A percentile compares a stretch with the other conserved stretches of the same genome.
phyloP scores from a whole-genome alignment of 2,888 invertebrate species.

The Athrips mouffetella region DNA sequence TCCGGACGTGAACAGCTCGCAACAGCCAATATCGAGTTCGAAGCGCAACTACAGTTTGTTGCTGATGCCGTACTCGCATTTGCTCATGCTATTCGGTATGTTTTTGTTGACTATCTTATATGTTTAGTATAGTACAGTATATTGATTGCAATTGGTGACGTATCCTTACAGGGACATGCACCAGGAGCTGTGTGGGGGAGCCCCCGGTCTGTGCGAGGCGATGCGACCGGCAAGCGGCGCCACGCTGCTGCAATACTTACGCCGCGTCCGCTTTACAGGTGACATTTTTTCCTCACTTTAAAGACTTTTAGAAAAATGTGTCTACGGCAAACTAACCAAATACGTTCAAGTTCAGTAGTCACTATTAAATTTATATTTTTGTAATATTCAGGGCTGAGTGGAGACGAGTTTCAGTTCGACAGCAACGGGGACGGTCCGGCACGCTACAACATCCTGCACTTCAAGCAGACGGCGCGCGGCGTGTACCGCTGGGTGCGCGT shows the following conservation, averaged over 20 bases:
- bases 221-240: conserved; percentile 96
- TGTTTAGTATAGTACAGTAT: too few relatives aligned
- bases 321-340: too few relatives aligned
- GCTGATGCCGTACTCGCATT: conserved; percentile 97
- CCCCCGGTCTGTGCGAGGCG: conserved; percentile 87
- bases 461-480: conserved; percentile 87
- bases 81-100: conserved; percentile 88
- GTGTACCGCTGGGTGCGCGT: conserved; percentile 91
- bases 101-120: too few relatives aligned
- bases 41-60: conserved; percentile 96
- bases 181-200: conserved; percentile 84
- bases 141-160: background rate
- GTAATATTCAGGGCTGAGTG: conserved; percentile 92
- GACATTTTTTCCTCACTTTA: too few relatives aligned
- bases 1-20: conserved; percentile 88
- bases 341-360: too few relatives aligned
- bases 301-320: too few relatives aligned
- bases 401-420: conserved; percentile 93
- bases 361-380: too few relatives aligned
- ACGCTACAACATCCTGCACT: conserved; percentile 96
- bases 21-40: conserved; percentile 87
- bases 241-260: conserved; percentile 88
- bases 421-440: conserved; percentile 94
- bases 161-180: conserved; percentile 87
- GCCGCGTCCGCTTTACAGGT: conserved; percentile 86